A percentile compares a stretch with the other conserved stretches of the same genome.
phyloP scores from a whole-genome alignment of 1,140 invertebrate genomes.

The Hylaeus volcanicus region DNA sequence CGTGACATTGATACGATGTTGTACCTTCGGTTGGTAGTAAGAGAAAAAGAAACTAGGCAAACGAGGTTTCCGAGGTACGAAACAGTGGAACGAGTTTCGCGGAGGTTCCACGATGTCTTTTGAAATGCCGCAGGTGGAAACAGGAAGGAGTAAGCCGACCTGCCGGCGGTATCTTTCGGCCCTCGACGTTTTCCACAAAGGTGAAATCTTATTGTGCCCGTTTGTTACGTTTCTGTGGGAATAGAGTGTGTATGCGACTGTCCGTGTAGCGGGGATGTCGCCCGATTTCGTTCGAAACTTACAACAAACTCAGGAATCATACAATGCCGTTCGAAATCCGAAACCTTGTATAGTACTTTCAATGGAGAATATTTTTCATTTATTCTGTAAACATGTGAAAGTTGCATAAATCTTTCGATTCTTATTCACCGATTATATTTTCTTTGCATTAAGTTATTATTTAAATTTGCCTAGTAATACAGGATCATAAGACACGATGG shows the following conservation, averaged over 20 bases:
- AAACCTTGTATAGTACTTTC: no score
- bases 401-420: no score
- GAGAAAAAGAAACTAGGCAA: conserved; percentile 20
- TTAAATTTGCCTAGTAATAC: no score
- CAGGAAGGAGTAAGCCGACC: conserved; percentile 33
- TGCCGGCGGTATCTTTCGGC: conserved; percentile 25
- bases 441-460: no score
- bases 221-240: not conserved
- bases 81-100: conserved; percentile 16
- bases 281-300: not conserved
- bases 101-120: conserved; percentile 31
- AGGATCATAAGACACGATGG: no score
- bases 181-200: conserved; percentile 12
- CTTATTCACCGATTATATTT: no score
- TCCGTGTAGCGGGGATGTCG: not conserved
- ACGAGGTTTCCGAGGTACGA: conserved; percentile 26
- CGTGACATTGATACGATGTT: conserved; percentile 12
- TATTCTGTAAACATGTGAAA: no score
- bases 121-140: conserved; percentile 46
- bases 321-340: not conserved
- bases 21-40: not conserved
- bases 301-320: not conserved
- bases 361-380: no score
- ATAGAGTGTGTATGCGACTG: no score
- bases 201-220: conserved; percentile 28